Base-by-base conservation (phyloP, 2,888 invertebrate species). In the Nycteola revayana region DNA sequence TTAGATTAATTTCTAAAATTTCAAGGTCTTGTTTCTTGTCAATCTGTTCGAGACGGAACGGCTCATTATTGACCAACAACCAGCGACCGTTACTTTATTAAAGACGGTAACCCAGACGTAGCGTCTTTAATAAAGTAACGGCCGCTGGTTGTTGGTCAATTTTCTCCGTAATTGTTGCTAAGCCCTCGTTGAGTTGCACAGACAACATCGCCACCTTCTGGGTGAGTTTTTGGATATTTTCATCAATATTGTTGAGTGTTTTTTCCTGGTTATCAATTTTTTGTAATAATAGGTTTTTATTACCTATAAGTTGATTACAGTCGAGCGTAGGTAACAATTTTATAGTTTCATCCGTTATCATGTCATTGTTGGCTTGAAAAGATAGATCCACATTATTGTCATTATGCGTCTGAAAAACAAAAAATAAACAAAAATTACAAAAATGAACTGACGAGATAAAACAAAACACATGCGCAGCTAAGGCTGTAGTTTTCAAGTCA, bases 131-230 rank as follows among this genome's bases (percentile, higher is more conserved):
- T 30, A 38, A 38, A 26, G 29, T 28, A 28, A 28, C 14, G 5
- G 14, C 2, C 5, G 5, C 32, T 33, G 32, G 33, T 10, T 38
- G 33, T 10, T 38, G 33, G 14, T 37, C 37, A 10, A 30, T 25
- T 38, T 38, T 33, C 8, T 33, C 32, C 28, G 24, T 28, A 9
- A 24, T 1, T 29, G 5, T 32, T 32, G 7, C 21, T 14, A 29
- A 10, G 37, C 32, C 7, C 29, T 38, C 37, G 10, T 28, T 21
- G n/a, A 38, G 14, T 38, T 38, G 37, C 28, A 38, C 37, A 29
- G 32, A 38, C 29, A 32, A 32, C 32, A 14, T 11, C 7, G 37
- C 20, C 24, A 38, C 37, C 20, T 38, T 38, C 14, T 38, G 37
- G 14, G 32, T 32, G 11, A 38, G 26, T 33, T 38, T 38, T 38